phyloP scores from a whole-genome alignment of 1,140 invertebrate species.

The Drosophila takahashii region DNA sequence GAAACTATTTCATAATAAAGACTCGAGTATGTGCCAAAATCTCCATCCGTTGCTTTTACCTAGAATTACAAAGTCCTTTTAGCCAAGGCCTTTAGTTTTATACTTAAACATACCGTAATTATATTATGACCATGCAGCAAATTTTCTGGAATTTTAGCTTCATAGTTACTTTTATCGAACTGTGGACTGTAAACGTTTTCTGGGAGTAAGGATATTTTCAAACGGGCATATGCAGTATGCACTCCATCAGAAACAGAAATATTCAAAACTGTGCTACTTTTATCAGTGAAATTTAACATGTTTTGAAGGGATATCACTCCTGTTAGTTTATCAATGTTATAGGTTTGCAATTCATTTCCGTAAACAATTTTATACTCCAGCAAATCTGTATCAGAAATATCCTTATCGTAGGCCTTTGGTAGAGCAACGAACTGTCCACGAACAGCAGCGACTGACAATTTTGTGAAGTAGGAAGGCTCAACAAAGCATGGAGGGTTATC shows the following conservation, averaged over 20 bases:
- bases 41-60: slow-evolving; percentile 92
- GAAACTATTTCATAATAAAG: slow-evolving; percentile 93
- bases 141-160: slow-evolving; percentile 93
- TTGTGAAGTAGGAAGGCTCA: slow-evolving; percentile 91
- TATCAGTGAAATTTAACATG: slow-evolving; percentile 87
- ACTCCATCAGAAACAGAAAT: slow-evolving; percentile 96
- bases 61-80: slow-evolving; percentile 36
- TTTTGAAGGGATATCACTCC: slow-evolving; percentile 88
- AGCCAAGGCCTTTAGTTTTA: too few species aligned
- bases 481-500: slow-evolving; percentile 95
- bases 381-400: slow-evolving; percentile 90
- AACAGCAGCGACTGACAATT: slow-evolving; percentile 92
- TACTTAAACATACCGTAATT: slow-evolving; percentile 36
- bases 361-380: slow-evolving; percentile 93
- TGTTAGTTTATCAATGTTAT: slow-evolving; percentile 90
- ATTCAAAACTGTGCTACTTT: slow-evolving; percentile 89
- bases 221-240: slow-evolving; percentile 92
- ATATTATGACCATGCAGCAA: slow-evolving; percentile 88
- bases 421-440: slow-evolving; percentile 95
- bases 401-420: slow-evolving; percentile 94
- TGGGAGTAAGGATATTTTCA: slow-evolving; percentile 92
- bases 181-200: slow-evolving; percentile 92
- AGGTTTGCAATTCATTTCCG: slow-evolving; percentile 93
- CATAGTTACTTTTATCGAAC: slow-evolving; percentile 91
- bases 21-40: slow-evolving; percentile 92